Evolutionary conservation across 2,113 vertebrate species (phyloP).

Genomic region (Otocyon megalotis): DNA sequence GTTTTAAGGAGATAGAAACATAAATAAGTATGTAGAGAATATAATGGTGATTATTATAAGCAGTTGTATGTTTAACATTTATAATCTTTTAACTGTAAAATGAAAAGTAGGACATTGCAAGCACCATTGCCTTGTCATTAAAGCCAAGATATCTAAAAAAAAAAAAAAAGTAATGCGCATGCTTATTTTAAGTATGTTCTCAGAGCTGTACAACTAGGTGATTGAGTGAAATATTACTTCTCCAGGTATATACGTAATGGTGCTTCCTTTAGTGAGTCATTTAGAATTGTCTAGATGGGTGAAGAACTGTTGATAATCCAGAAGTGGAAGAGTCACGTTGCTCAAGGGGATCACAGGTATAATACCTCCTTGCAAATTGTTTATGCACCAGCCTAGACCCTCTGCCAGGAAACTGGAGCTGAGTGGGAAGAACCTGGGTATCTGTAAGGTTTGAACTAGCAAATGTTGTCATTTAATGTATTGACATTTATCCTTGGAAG

Average conservation of each 20-base stretch:
- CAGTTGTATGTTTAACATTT: neutral
- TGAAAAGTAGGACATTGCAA: neutral
- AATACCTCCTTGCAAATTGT: neutral
- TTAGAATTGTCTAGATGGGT: neutral
- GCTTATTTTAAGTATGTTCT: neutral
- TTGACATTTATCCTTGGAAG: neutral
- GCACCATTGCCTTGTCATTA: neutral
- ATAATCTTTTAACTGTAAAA: neutral
- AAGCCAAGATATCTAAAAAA: neutral
- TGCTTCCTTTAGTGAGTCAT: neutral
- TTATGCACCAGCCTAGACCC: neutral
- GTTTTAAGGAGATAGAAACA: conserved; percentile 5
- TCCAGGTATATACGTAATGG: neutral
- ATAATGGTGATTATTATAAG: neutral
- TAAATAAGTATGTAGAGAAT: neutral
- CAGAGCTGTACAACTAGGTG: neutral
- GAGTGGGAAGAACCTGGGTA: neutral
- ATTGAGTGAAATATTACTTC: neutral
- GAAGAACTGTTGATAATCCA: neutral
- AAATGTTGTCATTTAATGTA: neutral
- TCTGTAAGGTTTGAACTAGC: conserved; percentile 7
- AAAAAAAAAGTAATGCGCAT: neutral
- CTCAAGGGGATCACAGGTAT: neutral
- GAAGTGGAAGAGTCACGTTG: neutral
- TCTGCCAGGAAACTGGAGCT: neutral